phyloP scores from a whole-genome alignment of 1,140 invertebrate genomes.

The Drosophila orosa region DNA sequence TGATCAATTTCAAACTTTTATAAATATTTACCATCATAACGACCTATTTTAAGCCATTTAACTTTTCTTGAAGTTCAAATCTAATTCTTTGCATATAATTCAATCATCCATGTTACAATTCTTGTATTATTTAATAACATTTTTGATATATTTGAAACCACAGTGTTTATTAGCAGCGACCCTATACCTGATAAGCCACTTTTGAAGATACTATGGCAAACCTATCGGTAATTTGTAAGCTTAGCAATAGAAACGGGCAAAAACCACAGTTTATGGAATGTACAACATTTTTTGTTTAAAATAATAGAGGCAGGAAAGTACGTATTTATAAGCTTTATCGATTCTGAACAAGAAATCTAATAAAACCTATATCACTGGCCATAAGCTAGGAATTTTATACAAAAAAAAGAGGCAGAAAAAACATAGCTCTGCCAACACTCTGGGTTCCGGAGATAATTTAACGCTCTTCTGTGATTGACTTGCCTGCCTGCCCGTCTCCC shows the following conservation, averaged over 20 bases:
- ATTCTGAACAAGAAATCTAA: neutral
- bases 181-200: too few relatives aligned
- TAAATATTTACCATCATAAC: too few relatives aligned
- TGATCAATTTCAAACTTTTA: too few relatives aligned
- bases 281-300: too few relatives aligned
- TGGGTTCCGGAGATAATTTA: slow-evolving; percentile 32
- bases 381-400: neutral
- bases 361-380: neutral
- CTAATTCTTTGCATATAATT: too few relatives aligned
- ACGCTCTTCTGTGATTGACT: slow-evolving; percentile 37
- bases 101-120: too few relatives aligned
- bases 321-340: neutral
- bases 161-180: too few relatives aligned
- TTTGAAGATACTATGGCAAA: neutral
- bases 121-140: too few relatives aligned
- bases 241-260: neutral
- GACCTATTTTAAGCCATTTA: too few relatives aligned
- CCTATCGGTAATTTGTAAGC: neutral
- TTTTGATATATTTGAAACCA: too few relatives aligned
- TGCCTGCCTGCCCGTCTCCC: slow-evolving; percentile 24
- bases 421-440: neutral
- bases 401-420: neutral
- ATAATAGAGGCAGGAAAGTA: neutral
- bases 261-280: neutral
- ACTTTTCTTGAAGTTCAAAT: too few relatives aligned